A percentile compares a stretch with the other conserved stretches of the same genome.
Evolutionary conservation across 2,113 vertebrate genomes (phyloP).

Genomic region (Kobus ellipsiprymnus): DNA sequence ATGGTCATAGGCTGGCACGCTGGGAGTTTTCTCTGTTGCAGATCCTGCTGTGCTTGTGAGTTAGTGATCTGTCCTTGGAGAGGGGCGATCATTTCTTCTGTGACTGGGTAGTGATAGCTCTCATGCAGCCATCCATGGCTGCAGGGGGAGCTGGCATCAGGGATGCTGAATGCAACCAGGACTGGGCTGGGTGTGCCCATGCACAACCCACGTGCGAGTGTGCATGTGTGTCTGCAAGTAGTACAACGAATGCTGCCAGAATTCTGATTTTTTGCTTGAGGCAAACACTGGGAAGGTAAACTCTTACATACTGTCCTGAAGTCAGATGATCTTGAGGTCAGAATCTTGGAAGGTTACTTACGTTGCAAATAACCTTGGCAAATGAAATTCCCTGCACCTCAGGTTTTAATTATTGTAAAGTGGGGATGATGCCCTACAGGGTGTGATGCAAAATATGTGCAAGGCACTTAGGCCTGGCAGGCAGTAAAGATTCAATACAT

Average conservation of each 20-base stretch:
- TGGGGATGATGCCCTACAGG: neutral
- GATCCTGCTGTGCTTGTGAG: neutral
- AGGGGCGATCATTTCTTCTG: neutral
- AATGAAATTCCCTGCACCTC: neutral
- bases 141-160: neutral
- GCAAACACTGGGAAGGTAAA: neutral
- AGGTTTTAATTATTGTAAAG: neutral
- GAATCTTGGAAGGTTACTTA: neutral
- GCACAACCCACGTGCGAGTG: neutral
- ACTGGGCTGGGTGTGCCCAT: too few species aligned
- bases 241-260: fast-evolving
- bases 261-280: neutral
- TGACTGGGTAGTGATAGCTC: too few species aligned
- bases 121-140: neutral
- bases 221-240: fast-evolving
- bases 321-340: neutral
- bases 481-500: neutral
- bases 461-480: neutral
- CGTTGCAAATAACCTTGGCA: neutral
- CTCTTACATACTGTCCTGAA: neutral
- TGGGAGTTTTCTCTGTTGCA: neutral
- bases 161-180: neutral
- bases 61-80: neutral
- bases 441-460: neutral
- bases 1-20: fast-evolving